phyloP scores from a whole-genome alignment of 2,888 invertebrate species.

The Chloroclysta siterata region DNA sequence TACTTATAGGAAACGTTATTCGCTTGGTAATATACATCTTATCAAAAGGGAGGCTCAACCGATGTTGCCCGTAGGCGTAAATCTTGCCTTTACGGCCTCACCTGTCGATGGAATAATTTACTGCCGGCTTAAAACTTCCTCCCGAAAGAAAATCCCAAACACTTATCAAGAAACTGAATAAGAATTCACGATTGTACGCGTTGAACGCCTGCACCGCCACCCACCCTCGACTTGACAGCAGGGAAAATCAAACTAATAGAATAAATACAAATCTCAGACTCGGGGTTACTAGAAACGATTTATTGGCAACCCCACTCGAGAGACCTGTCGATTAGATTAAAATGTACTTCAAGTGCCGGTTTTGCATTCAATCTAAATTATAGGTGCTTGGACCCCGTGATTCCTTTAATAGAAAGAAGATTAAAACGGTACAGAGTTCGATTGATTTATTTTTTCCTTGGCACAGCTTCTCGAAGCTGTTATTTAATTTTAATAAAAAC shows the following conservation, averaged over 20 bases:
- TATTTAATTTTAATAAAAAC: background rate
- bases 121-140: constrained; percentile 82
- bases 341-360: constrained; percentile 31
- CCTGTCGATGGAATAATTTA: constrained; percentile 85
- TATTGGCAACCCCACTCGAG: constrained; percentile 41
- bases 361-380: constrained; percentile 32
- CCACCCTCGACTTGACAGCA: constrained; percentile 59
- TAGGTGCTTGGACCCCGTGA: constrained; percentile 15
- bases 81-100: constrained; percentile 84
- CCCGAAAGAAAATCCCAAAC: constrained; percentile 80
- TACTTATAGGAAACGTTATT: constrained; percentile 73
- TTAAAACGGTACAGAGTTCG: constrained; percentile 9
- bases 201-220: constrained; percentile 44
- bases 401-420: constrained; percentile 24
- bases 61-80: constrained; percentile 76
- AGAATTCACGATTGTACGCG: constrained; percentile 74
- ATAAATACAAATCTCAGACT: constrained; percentile 65
- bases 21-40: constrained; percentile 80
- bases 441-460: constrained; percentile 5
- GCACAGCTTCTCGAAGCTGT: background rate
- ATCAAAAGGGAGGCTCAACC: constrained; percentile 74
- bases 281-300: constrained; percentile 40
- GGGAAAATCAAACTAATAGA: constrained; percentile 70
- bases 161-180: constrained; percentile 83
- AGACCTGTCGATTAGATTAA: constrained; percentile 39